Conservation (phyloP, 2,113 vertebrate species). For the Loxodonta africana region DNA sequence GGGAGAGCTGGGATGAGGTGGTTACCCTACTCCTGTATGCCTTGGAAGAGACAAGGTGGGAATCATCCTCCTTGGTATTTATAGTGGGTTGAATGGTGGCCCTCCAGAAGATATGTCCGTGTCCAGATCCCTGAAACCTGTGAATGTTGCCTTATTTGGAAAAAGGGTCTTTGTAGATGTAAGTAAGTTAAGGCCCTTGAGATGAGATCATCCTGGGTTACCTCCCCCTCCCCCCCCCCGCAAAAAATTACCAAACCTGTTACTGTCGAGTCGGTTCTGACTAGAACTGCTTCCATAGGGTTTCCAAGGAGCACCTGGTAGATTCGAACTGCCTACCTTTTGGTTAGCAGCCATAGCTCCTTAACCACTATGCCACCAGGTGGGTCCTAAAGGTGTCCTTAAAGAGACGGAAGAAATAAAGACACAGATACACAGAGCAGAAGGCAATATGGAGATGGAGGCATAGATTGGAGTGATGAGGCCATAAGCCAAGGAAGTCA, state of each 20-base stretch:
- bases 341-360: too few species aligned
- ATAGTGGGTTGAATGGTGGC: background rate
- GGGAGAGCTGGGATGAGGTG: background rate
- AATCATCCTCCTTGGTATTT: background rate
- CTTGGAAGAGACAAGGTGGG: background rate
- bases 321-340: too few species aligned
- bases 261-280: too few species aligned
- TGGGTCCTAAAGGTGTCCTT: background rate
- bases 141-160: background rate
- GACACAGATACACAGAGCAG: background rate
- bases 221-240: too few species aligned
- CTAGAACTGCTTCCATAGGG: too few species aligned
- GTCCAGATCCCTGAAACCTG: background rate
- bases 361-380: too few species aligned
- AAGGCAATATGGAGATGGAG: background rate
- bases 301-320: too few species aligned
- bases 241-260: too few species aligned
- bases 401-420: background rate
- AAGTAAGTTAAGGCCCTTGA: background rate
- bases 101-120: too few species aligned
- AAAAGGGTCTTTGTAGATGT: background rate
- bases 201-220: background rate
- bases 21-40: background rate
- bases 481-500: background rate
- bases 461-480: background rate